A percentile compares a stretch with the other conserved stretches of the same genome.
Evolutionary conservation across 2,888 invertebrate genomes (phyloP).

Genomic region (Callyntrura guangdongensis): DNA sequence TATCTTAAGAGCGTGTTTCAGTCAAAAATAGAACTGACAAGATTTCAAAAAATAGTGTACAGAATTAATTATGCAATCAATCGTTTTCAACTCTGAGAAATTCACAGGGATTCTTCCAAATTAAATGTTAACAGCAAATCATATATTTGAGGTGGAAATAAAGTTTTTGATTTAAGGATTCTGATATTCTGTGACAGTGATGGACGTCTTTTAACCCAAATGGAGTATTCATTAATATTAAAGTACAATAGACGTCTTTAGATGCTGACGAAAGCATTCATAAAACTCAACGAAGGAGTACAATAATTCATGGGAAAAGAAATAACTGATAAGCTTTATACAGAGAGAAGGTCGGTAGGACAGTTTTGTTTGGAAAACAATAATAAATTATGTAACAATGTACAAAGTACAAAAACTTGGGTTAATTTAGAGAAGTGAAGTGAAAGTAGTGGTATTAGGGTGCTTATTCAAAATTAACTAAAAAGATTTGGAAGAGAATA

Average conservation of each 20-base stretch:
- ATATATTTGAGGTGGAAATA: slow-evolving; percentile 76
- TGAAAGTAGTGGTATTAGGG: slow-evolving; percentile 63
- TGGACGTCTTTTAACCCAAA: slow-evolving; percentile 73
- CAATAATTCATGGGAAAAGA: slow-evolving; percentile 46
- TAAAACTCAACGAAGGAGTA: slow-evolving; percentile 52
- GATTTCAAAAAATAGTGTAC: slow-evolving; percentile 50
- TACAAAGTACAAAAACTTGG: slow-evolving; percentile 43
- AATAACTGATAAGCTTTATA: slow-evolving; percentile 62
- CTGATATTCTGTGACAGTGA: slow-evolving; percentile 76
- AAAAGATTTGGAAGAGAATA: slow-evolving; percentile 39
- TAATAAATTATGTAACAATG: slow-evolving; percentile 21
- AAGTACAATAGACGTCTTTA: slow-evolving; percentile 58
- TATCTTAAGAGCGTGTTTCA: slow-evolving; percentile 38
- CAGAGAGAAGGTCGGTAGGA: slow-evolving; percentile 37
- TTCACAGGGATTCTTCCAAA: slow-evolving; percentile 28
- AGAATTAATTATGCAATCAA: slow-evolving; percentile 42
- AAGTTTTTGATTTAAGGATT: slow-evolving; percentile 68
- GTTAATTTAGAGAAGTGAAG: slow-evolving; percentile 58
- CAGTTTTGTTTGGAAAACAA: slow-evolving; percentile 48
- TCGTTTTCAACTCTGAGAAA: slow-evolving; percentile 28
- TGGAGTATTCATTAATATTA: slow-evolving; percentile 67
- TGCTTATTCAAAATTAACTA: slow-evolving; percentile 50
- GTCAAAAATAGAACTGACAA: slow-evolving; percentile 51
- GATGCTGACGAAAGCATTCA: slow-evolving; percentile 74
- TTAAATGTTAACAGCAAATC: slow-evolving; percentile 71